phyloP scores from a whole-genome alignment of 2,797 vertebrate species.

The Okamejei kenojei region DNA sequence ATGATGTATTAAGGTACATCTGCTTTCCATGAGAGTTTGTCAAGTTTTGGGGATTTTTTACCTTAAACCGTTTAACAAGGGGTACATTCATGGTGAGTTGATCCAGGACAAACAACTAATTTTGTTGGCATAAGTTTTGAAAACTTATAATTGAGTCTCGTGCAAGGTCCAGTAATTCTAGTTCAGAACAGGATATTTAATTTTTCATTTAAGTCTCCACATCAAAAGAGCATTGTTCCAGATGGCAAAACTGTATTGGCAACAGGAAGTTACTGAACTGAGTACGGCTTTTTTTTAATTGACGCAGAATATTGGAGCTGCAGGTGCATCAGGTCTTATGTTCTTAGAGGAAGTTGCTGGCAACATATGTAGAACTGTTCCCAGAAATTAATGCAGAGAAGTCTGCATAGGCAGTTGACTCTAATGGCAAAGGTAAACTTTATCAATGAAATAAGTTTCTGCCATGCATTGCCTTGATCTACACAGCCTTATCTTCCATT shows the following conservation, averaged over 20 bases:
- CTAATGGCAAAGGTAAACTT: neutral
- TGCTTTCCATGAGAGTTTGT: neutral
- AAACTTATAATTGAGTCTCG: neutral
- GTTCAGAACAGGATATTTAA: neutral
- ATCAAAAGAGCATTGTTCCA: conserved; percentile 1
- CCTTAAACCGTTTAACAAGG: neutral
- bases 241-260: neutral
- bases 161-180: neutral
- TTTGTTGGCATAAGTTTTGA: neutral
- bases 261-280: neutral
- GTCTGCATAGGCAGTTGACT: neutral
- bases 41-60: neutral
- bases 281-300: neutral
- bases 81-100: neutral
- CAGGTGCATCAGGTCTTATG: neutral
- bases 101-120: neutral
- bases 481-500: neutral
- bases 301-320: neutral
- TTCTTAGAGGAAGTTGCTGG: neutral
- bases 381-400: neutral
- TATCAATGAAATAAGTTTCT: neutral
- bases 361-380: neutral
- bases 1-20: neutral
- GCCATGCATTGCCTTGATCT: neutral
- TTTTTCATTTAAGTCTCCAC: neutral